These are phyloP conservation scores for Trachymyrmex cornetzi DNA, from an alignment of 1,140 invertebrate genomes.

Conservation along the genomic window DNA sequence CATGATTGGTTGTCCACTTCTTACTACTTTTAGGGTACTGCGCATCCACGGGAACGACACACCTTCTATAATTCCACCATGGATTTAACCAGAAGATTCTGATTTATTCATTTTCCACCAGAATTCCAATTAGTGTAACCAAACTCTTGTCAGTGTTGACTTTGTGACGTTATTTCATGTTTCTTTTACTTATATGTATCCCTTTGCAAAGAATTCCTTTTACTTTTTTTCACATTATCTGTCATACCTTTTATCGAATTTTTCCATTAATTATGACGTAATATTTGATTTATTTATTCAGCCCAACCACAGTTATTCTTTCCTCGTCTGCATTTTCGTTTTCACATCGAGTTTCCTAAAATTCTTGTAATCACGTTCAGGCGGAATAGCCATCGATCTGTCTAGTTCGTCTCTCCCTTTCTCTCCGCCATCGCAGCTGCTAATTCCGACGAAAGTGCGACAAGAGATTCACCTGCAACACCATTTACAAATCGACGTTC, in stretches of 20 bases:
- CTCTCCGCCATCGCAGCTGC: slow-evolving; percentile 33
- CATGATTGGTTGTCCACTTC: no score
- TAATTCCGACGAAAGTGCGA: slow-evolving; percentile 35
- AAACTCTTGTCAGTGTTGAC: neutral
- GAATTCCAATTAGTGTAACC: no score
- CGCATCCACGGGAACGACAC: no score
- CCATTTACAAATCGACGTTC: slow-evolving; percentile 56
- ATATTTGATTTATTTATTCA: neutral
- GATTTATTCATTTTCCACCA: no score
- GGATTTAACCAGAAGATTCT: no score
- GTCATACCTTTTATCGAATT: neutral
- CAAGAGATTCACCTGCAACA: slow-evolving; percentile 45
- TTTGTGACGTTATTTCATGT: slow-evolving; percentile 10
- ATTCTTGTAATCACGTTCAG: slow-evolving; percentile 19
- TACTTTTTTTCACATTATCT: neutral
- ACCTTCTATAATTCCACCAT: no score
- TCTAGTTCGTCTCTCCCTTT: slow-evolving; percentile 36
- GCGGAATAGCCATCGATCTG: slow-evolving; percentile 48
- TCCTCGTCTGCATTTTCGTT: neutral
- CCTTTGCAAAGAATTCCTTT: neutral
- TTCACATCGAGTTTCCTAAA: slow-evolving; percentile 4
- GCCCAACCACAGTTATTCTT: neutral
- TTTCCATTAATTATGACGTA: neutral
- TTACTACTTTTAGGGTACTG: no score
- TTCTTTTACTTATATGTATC: neutral